These are phyloP conservation scores for Epinephelus lanceolatus DNA, from an alignment of 2,113 vertebrate genomes.

Conservation along the genomic window DNA sequence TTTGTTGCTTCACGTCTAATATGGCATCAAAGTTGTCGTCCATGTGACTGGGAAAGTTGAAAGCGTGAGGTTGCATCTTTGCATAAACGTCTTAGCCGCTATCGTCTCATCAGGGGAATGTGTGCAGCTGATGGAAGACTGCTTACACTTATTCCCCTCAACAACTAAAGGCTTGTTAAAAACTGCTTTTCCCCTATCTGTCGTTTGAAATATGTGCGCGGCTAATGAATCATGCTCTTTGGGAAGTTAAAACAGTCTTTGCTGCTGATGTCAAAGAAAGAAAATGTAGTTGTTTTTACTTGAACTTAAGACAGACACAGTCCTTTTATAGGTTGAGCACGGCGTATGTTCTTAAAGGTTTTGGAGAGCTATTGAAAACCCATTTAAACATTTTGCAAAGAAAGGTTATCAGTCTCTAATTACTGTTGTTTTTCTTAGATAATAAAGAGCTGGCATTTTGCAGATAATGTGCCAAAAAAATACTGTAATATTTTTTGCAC, in stretches of 20 bases:
- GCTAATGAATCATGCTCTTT: slow-evolving; percentile 62
- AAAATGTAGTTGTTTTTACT: slow-evolving; percentile 18
- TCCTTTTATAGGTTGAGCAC: not conserved
- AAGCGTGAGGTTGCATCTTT: slow-evolving; percentile 74
- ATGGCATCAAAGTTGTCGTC: slow-evolving; percentile 80
- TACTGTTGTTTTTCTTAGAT: not conserved
- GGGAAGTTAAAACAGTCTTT: slow-evolving; percentile 20
- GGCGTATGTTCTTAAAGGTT: not conserved
- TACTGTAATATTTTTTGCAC: not conserved
- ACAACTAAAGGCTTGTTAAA: slow-evolving; percentile 85
- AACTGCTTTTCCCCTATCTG: slow-evolving; percentile 60
- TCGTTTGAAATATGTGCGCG: slow-evolving; percentile 24
- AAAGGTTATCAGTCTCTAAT: not conserved
- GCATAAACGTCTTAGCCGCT: slow-evolving; percentile 72
- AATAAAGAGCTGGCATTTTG: not conserved
- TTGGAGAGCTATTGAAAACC: slow-evolving; percentile 5
- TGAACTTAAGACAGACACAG: not conserved
- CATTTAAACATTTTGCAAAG: not conserved
- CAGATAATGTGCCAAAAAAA: not conserved
- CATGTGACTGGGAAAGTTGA: slow-evolving; percentile 75
- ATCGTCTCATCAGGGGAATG: slow-evolving; percentile 76
- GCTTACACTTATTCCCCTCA: slow-evolving; percentile 77
- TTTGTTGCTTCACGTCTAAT: slow-evolving; percentile 79
- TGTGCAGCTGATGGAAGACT: slow-evolving; percentile 81
- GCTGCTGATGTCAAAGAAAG: slow-evolving; percentile 26